These are phyloP conservation scores for Limnephilus lunatus DNA, from an alignment of 2,888 invertebrate genomes.

Conservation along the genomic window DNA sequence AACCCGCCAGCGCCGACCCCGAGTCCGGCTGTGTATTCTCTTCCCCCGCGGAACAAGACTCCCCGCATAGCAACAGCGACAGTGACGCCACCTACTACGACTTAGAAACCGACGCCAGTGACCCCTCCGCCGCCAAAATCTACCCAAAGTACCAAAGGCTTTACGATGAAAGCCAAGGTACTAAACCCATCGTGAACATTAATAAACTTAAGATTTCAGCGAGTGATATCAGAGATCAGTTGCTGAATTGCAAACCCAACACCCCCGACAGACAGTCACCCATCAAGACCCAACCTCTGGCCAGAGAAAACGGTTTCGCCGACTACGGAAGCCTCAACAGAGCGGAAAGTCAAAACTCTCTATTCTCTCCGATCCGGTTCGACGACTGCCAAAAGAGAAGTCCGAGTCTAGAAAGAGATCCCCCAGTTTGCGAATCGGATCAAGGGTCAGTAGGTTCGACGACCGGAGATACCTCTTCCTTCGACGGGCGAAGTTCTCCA, in stretches of 20 bases:
- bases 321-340: slow-evolving; percentile 69
- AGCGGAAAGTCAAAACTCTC: slow-evolving; percentile 67
- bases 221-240: slow-evolving; percentile 58
- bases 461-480: slow-evolving; percentile 67
- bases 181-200: slow-evolving; percentile 47
- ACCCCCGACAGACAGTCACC: slow-evolving; percentile 74
- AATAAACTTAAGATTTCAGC: slow-evolving; percentile 58
- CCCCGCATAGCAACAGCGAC: slow-evolving; percentile 73
- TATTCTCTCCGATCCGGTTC: slow-evolving; percentile 75
- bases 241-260: slow-evolving; percentile 73
- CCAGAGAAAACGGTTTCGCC: slow-evolving; percentile 73
- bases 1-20: slow-evolving; percentile 72
- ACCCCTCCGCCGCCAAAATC: slow-evolving; percentile 68
- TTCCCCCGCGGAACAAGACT: slow-evolving; percentile 67
- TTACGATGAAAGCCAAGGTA: slow-evolving; percentile 64
- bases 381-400: slow-evolving; percentile 73
- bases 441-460: slow-evolving; percentile 67
- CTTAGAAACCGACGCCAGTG: slow-evolving; percentile 69
- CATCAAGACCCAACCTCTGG: slow-evolving; percentile 73
- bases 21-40: slow-evolving; percentile 75
- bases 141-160: slow-evolving; percentile 68
- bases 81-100: slow-evolving; percentile 70
- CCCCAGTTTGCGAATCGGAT: slow-evolving; percentile 71
- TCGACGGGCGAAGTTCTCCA: slow-evolving; percentile 68
- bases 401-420: slow-evolving; percentile 68